Evolutionary conservation across 2,113 vertebrate species (phyloP).

Genomic region (Urocolius indicus): DNA sequence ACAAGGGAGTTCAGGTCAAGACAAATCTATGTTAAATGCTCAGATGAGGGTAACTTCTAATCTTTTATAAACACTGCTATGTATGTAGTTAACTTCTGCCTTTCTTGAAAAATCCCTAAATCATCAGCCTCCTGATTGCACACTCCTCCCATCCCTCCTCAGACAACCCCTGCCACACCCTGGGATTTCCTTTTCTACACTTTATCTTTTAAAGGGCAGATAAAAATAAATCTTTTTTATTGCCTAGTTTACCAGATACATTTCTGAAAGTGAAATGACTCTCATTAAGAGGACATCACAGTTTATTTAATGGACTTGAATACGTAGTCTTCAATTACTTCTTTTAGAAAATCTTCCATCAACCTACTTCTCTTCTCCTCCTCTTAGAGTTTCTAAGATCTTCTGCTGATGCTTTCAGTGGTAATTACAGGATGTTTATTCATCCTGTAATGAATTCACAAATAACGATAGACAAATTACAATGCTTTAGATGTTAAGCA

Average conservation of each 20-base stretch:
- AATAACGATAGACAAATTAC: background rate
- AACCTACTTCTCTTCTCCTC: background rate
- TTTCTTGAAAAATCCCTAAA: background rate
- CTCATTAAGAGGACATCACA: background rate
- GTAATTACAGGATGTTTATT: background rate
- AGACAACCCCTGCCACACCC: background rate
- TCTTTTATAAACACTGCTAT: background rate
- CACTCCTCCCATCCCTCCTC: background rate
- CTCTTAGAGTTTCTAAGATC: background rate
- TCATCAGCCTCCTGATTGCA: too few relatives aligned
- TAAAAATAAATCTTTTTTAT: background rate
- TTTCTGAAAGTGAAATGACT: background rate
- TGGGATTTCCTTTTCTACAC: background rate
- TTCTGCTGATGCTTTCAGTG: background rate
- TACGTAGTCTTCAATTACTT: background rate
- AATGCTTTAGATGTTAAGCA: background rate
- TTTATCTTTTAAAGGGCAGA: background rate
- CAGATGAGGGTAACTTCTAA: background rate
- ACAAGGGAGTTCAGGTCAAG: slow-evolving; percentile 21
- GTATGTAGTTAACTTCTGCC: background rate
- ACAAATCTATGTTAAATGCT: slow-evolving; percentile 34
- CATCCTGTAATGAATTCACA: too few relatives aligned
- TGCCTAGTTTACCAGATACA: background rate
- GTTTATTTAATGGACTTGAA: background rate
- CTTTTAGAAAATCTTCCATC: background rate